Base-by-base conservation (phyloP, 2,797 vertebrate species). In the Myoxocephalus aenaeus region DNA sequence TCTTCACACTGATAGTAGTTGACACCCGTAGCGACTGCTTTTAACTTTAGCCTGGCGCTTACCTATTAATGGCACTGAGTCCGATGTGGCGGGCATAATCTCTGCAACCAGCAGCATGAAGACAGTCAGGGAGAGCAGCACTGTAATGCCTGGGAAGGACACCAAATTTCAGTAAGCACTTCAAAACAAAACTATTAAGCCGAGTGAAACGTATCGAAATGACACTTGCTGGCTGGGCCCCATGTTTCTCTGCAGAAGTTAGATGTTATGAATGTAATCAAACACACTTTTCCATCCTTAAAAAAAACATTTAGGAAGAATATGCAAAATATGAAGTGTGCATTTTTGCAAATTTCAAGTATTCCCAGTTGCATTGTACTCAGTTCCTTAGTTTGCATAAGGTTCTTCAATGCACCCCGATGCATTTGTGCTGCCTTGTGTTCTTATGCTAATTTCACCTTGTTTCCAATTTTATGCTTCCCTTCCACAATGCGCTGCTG, bases 51-150 rank as follows among this genome's bases (percentile, higher is more conserved):
- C 59, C 51, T 20, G 44, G 54, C 95, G 50, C 95, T 96, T 94
- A 99, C 98, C 97, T 56, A 99, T 98, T 90, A 99, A 87, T 57
- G 98, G 98, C 77, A 99, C 97, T 0, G 98, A 99, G 82, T 99
- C 97, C 0, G 98, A 99, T 0, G 98, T 98, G 20, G 98, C 96
- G 1, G 98, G 98, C 96, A 99, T 98, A 83, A 98, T 97, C 90
- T 98, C 96, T 54, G 97, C 97, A 70, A 99, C 96, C 25, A 99
- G 94, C 73, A 99, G 94, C 98, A 99, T 98, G 81, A 99, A 98
- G 86, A 99, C 97, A 0, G 96, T 97, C 53, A 99, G 95, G 13
- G 98, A 98, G 56, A 99, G 93, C 73, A 99, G 91, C 73, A 99
- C 98, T 0, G 97, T 99, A 81, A 99, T 99, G 80, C 98, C 98